These are phyloP conservation scores for Brachypalpus laphriformis DNA, from an alignment of 2,888 invertebrate species.

Conservation along the genomic window DNA sequence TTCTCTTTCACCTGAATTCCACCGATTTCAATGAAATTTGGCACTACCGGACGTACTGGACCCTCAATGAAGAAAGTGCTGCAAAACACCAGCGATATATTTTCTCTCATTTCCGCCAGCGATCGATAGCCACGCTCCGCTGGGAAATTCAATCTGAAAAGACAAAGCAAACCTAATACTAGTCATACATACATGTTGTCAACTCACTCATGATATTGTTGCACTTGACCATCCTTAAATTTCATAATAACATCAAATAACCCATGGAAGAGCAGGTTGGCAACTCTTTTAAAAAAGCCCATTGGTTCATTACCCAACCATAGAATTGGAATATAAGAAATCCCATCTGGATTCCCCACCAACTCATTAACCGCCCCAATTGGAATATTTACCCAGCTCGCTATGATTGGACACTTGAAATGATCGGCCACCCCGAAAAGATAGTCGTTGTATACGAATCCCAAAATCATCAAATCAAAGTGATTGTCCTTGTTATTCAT, in stretches of 20 bases:
- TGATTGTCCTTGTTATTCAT: slow-evolving; percentile 78
- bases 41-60: slow-evolving; percentile 77
- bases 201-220: slow-evolving; percentile 26
- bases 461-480: slow-evolving; percentile 75
- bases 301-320: slow-evolving; percentile 66
- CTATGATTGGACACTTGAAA: slow-evolving; percentile 79
- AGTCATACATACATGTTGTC: no score
- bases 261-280: slow-evolving; percentile 72
- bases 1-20: slow-evolving; percentile 78
- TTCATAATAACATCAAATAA: neutral
- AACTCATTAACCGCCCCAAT: slow-evolving; percentile 75
- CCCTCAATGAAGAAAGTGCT: slow-evolving; percentile 77
- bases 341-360: slow-evolving; percentile 78
- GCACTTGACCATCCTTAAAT: no score
- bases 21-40: slow-evolving; percentile 78
- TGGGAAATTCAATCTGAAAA: slow-evolving; percentile 76
- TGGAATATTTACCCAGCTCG: slow-evolving; percentile 76
- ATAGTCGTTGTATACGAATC: slow-evolving; percentile 70
- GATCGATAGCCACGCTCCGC: slow-evolving; percentile 77
- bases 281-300: slow-evolving; percentile 76
- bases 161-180: no score
- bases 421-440: slow-evolving; percentile 77
- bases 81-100: slow-evolving; percentile 77
- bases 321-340: slow-evolving; percentile 76
- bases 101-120: slow-evolving; percentile 76